A percentile compares a stretch with the other conserved stretches of the same genome.
phyloP scores from a whole-genome alignment of 2,113 vertebrate species.

The Corydoras maculifer region DNA sequence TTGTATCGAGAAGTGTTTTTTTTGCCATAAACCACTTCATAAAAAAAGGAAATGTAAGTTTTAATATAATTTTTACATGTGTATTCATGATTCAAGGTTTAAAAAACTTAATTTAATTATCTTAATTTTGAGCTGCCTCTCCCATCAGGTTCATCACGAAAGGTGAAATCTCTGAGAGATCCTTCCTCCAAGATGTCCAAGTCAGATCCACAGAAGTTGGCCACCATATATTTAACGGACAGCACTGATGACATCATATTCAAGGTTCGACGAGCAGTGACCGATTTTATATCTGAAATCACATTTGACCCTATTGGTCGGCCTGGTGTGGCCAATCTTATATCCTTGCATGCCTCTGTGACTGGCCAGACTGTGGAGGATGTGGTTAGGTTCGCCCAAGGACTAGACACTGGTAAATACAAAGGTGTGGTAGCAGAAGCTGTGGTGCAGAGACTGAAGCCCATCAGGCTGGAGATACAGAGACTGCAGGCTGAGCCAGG shows the following conservation, averaged over 20 bases:
- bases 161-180: slow-evolving; percentile 88
- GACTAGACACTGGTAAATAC: slow-evolving; percentile 80
- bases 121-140: neutral
- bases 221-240: slow-evolving; percentile 79
- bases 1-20: too few relatives aligned
- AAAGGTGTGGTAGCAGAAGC: slow-evolving; percentile 82
- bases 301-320: slow-evolving; percentile 77
- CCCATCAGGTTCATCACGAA: slow-evolving; percentile 71
- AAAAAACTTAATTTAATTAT: neutral
- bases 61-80: too few relatives aligned
- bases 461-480: slow-evolving; percentile 76
- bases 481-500: slow-evolving; percentile 69
- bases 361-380: slow-evolving; percentile 65
- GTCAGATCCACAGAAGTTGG: slow-evolving; percentile 80
- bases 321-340: slow-evolving; percentile 84
- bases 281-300: slow-evolving; percentile 89
- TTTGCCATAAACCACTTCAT: too few relatives aligned
- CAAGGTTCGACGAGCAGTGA: slow-evolving; percentile 87
- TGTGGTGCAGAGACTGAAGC: slow-evolving; percentile 77
- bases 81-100: too few relatives aligned
- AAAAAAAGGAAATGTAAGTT: too few relatives aligned
- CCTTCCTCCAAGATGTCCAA: slow-evolving; percentile 91
- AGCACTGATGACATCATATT: slow-evolving; percentile 77
- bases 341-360: slow-evolving; percentile 78
- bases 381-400: slow-evolving; percentile 62